Evolutionary conservation across 2,888 invertebrate genomes (phyloP).

Genomic region (Julus scandinavius): DNA sequence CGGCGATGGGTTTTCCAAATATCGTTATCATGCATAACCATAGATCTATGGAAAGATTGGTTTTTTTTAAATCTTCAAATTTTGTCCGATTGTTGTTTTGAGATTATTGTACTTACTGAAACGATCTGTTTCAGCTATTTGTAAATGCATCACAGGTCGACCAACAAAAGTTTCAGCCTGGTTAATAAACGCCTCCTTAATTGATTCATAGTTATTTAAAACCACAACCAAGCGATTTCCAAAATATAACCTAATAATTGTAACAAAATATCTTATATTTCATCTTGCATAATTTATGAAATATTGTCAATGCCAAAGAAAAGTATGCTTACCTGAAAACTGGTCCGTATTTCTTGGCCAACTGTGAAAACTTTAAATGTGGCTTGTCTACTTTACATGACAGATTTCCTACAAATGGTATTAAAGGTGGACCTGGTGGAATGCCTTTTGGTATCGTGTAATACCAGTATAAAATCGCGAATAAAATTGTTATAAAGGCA

Average conservation of each 20-base stretch:
- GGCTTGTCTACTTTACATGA: background rate
- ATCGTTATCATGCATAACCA: no score
- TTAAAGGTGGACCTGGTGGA: conserved; percentile 22
- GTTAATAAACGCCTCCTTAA: conserved; percentile 45
- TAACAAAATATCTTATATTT: background rate
- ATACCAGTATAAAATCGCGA: conserved; percentile 20
- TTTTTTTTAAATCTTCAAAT: background rate
- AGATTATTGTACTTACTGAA: background rate
- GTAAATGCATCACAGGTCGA: background rate
- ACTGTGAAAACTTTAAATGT: background rate
- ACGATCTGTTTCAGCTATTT: background rate
- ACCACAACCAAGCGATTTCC: conserved; percentile 16
- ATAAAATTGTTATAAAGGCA: background rate
- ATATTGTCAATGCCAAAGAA: background rate
- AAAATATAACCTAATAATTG: conserved; percentile 16
- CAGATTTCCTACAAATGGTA: conserved; percentile 10
- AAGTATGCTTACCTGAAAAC: background rate
- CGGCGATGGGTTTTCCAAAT: no score
- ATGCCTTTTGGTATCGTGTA: background rate
- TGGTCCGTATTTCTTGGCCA: background rate
- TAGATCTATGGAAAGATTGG: background rate
- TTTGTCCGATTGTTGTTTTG: background rate
- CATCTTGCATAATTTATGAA: background rate
- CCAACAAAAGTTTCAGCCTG: background rate
- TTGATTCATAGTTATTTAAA: conserved; percentile 23